Percentiles rank a stretch among this genome's conserved stretches.
phyloP scores from a whole-genome alignment of 2,797 vertebrate genomes.

The Falco cherrug region DNA sequence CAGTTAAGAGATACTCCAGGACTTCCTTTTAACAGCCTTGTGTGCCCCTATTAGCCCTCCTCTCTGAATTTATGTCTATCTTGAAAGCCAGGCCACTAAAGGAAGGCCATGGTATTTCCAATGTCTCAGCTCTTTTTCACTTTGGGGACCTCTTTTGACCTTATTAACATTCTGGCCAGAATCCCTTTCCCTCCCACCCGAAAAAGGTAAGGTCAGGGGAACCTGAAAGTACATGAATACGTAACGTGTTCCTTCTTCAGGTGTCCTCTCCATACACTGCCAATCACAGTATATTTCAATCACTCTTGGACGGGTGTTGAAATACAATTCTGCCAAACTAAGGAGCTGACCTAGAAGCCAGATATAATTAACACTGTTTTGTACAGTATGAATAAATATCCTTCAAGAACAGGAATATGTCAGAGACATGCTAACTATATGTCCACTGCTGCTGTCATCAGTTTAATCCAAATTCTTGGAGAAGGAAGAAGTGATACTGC shows the following conservation, averaged over 20 bases:
- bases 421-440: not conserved
- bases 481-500: not conserved
- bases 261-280: not conserved
- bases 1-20: not conserved
- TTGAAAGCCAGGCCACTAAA: not conserved
- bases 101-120: not conserved
- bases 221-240: not conserved
- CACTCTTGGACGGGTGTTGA: not conserved
- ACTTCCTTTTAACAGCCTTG: not conserved
- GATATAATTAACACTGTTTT: constrained; percentile 1
- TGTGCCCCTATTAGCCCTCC: not conserved
- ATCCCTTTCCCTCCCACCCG: not conserved
- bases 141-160: not conserved
- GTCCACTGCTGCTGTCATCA: not conserved
- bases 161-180: not conserved
- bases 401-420: not conserved
- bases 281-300: not conserved
- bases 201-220: not conserved
- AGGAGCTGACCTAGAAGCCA: constrained; percentile 2
- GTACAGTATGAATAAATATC: not conserved
- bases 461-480: not conserved
- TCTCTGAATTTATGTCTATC: not conserved
- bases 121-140: not conserved
- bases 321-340: not conserved
- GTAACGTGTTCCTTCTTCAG: not conserved